Evolutionary conservation across 2,113 vertebrate genomes (phyloP), one percentile per base, ranked within the genome.

Genomic region (Motacilla tschutschensis): DNA sequence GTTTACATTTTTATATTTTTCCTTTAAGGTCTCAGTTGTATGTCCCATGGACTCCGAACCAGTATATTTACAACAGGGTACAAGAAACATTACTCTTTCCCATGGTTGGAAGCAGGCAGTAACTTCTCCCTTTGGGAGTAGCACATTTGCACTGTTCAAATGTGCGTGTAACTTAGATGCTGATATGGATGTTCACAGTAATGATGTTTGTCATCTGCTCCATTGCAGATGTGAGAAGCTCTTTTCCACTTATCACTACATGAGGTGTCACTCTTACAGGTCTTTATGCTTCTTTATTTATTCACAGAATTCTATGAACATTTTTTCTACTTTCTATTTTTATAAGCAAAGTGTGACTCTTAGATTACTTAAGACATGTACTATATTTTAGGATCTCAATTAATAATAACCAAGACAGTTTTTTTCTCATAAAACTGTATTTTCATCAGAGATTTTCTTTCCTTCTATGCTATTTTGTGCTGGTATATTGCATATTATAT

Each of bases 131-230:
- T 0, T 7, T 9, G 75, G 72, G 86, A 88, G 26, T 15, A 53
- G 43, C 60, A 60, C 38, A 22, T 74, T 82, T 74, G 75, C 38
- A 22, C 36, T 66, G 31, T 50, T 85, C n/a, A 53, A 70, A 71
- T 50, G 6, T 77, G 41, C 0, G 0, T 55, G 40, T 74, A 77
- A 83, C 46, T 70, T 60, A 21, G 36, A 46, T 50, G 75, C 35
- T 83, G 59, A 69, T 89, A 70, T 12, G 81, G 62, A 78, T 85
- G 80, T 69, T 80, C 72, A 31, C 41, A 58, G 24, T 89, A 91
- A 87, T 51, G 54, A 78, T 91, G 54, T 90, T 92, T 87, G 79
- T 91, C 73, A 78, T 83, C 40, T 85, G 69, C 89, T 58, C 59
- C 50, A 33, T 5, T 77, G 24, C 33, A 81, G 51, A 74, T 67